These are phyloP conservation scores for Lucifuga dentata DNA, from an alignment of 2,113 vertebrate genomes.

Conservation along the genomic window DNA sequence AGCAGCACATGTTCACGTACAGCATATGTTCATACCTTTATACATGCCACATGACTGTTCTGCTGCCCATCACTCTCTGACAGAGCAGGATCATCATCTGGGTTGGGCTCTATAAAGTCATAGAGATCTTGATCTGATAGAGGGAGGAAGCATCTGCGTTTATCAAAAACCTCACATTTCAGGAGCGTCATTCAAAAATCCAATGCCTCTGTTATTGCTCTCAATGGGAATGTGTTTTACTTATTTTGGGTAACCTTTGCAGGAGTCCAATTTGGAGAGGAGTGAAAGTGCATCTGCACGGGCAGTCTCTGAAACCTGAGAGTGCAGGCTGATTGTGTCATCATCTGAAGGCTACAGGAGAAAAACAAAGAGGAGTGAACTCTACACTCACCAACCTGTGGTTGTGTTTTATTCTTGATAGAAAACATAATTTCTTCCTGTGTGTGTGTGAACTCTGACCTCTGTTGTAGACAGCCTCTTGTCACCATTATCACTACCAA, in stretches of 20 bases:
- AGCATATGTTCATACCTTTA: conserved; percentile 93
- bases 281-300: conserved; percentile 87
- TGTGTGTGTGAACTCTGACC: conserved; percentile 80
- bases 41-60: conserved; percentile 85
- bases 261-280: conserved; percentile 90
- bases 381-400: too few species aligned
- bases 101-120: conserved; percentile 92
- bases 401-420: too few species aligned
- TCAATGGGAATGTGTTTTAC: conserved; percentile 69
- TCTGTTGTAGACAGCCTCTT: conserved; percentile 97
- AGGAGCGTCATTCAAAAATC: conserved; percentile 74
- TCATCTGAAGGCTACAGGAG: conserved; percentile 93
- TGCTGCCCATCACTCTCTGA: conserved; percentile 88
- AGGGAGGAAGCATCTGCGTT: conserved; percentile 78
- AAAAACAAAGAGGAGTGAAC: conserved; percentile 9
- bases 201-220: conserved; percentile 66
- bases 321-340: conserved; percentile 97
- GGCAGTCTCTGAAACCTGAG: conserved; percentile 95
- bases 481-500: conserved; percentile 98
- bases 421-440: too few species aligned
- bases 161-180: conserved; percentile 64
- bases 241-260: conserved; percentile 89
- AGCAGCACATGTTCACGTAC: too few species aligned
- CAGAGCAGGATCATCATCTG: conserved; percentile 87
- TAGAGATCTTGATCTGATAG: conserved; percentile 92